Base-by-base conservation (phyloP, 2,113 vertebrate genomes). In the Macquaria ambigua region DNA sequence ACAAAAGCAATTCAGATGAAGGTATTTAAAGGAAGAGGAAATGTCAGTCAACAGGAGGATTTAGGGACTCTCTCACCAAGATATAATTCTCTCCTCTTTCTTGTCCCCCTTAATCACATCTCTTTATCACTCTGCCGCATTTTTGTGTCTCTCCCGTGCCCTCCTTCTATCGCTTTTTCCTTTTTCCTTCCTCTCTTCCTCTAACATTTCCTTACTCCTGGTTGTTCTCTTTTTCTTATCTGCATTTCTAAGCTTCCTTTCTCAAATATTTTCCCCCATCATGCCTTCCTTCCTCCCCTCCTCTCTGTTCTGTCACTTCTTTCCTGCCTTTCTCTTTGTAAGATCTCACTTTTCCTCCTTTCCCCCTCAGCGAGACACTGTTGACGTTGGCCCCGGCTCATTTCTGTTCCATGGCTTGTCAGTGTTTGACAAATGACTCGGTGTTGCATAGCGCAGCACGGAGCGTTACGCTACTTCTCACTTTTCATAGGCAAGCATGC, bases 21-120 rank as follows among this genome's bases (percentile, higher is more conserved):
- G 83, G 87, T 79, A 89, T 92, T 93, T 91, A 82, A 90, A 86
- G 78, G 77, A 88, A 90, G 89, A 88, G 92, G 93, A 92, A 91
- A 92, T 68, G 88, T 93, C 91, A 80, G 78, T 94, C 93, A 93
- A 8, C 89, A 74, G 75, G 55, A 83, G 89, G 91, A 92, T 92
- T 92, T 90, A 77, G 75, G 37, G 77, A 85, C 87, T 87, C 77
- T 81, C 77, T 88, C 81, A 85, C 77, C 75, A 14, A 87, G 88
- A 92, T 92, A 81, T 86, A 89, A 90, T 90, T 74, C 84, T 87
- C 81, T 78, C 79, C 68, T 67, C 82, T 74, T 72, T 87, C 83
- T 86, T 82, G 68, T 81, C 78, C 73, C 59, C 66, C 75, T 74
- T 85, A 89, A 88, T 91, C 82, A 86, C 81, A 59, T 79, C 61